Percentiles rank a stretch among this genome's conserved stretches.
Evolutionary conservation across 1,140 invertebrate genomes (phyloP).

Genomic region (Megalonaias nervosa): DNA sequence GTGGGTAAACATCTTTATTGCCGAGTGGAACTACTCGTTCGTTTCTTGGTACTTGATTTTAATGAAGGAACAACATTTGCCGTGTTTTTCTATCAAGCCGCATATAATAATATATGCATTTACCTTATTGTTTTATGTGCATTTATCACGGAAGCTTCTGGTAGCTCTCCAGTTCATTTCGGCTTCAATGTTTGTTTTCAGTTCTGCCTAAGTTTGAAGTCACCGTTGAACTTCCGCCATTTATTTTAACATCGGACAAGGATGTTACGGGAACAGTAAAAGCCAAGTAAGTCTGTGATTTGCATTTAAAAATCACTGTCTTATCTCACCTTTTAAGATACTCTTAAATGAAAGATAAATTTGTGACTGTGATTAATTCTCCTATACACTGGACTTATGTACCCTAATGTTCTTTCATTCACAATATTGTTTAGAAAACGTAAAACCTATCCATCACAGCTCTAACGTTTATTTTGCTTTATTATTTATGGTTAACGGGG

Average conservation of each 20-base stretch:
- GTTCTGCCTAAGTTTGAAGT: conserved; percentile 29
- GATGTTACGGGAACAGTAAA: conserved; percentile 11
- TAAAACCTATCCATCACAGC: background rate
- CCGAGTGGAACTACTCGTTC: too few relatives aligned
- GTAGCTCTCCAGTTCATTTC: too few relatives aligned
- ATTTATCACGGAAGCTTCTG: too few relatives aligned
- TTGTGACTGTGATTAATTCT: too few relatives aligned
- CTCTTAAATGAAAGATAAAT: background rate
- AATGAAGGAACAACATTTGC: too few relatives aligned
- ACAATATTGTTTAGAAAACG: background rate
- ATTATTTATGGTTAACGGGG: too few relatives aligned
- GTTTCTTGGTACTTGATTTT: too few relatives aligned
- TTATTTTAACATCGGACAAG: conserved; percentile 21
- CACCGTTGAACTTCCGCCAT: conserved; percentile 8
- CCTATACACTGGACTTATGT: background rate
- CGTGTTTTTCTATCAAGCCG: too few relatives aligned
- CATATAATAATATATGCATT: too few relatives aligned
- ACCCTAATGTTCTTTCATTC: background rate
- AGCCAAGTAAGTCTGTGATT: conserved; percentile 17
- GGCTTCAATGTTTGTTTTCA: background rate
- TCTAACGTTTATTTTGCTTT: too few relatives aligned
- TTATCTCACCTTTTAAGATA: background rate
- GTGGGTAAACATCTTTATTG: too few relatives aligned
- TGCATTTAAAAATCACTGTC: background rate
- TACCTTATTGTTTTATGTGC: too few relatives aligned